Evolutionary conservation across 2,888 invertebrate genomes (phyloP).

Genomic region (Beris morrisii): DNA sequence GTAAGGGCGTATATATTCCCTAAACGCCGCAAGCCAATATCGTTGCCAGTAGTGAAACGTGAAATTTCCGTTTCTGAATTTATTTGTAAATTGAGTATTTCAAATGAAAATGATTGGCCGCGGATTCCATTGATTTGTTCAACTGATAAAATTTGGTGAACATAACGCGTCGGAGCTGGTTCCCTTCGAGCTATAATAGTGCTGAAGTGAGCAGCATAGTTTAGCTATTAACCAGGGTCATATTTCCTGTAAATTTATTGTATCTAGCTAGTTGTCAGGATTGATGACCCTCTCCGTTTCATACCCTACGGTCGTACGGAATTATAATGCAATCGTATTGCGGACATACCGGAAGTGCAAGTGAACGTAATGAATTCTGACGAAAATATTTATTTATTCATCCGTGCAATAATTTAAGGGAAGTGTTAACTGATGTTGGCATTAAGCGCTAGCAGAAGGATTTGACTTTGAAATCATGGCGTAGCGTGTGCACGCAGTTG

Average conservation of each 20-base stretch:
- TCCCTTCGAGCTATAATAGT: not conserved
- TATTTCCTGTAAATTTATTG: slow-evolving; percentile 31
- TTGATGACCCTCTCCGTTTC: slow-evolving; percentile 25
- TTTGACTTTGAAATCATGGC: slow-evolving; percentile 5
- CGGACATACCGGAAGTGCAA: slow-evolving; percentile 20
- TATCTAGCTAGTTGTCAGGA: slow-evolving; percentile 25
- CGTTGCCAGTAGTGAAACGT: too few species aligned
- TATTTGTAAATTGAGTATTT: too few species aligned
- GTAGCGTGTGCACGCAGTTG: slow-evolving; percentile 1
- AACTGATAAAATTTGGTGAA: not conserved
- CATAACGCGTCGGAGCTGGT: too few species aligned
- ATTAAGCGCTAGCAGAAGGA: slow-evolving; percentile 11
- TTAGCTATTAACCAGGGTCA: slow-evolving; percentile 27
- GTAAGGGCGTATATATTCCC: too few species aligned
- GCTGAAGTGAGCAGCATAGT: slow-evolving; percentile 17
- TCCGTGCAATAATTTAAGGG: slow-evolving; percentile 24
- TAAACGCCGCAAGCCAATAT: too few species aligned
- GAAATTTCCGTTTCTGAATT: too few species aligned
- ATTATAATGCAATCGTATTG: not conserved
- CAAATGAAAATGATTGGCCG: too few species aligned
- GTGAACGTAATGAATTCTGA: slow-evolving; percentile 31
- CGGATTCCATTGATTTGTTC: slow-evolving; percentile 2
- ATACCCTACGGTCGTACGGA: not conserved
- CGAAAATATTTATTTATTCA: slow-evolving; percentile 28
- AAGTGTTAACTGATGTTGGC: slow-evolving; percentile 27